These are phyloP conservation scores for Lathronympha strigana DNA, from an alignment of 2,888 invertebrate genomes.

Conservation along the genomic window DNA sequence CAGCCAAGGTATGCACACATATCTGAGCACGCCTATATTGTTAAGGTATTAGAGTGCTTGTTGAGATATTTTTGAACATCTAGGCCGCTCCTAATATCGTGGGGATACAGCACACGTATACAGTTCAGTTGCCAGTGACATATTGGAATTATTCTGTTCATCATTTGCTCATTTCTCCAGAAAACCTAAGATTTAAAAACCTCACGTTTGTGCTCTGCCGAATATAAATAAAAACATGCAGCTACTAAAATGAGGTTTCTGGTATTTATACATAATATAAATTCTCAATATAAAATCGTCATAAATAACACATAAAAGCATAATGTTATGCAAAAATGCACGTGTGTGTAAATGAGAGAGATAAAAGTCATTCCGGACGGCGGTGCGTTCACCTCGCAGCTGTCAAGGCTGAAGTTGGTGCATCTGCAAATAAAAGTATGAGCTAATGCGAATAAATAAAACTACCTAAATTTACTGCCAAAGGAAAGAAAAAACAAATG, in stretches of 20 bases:
- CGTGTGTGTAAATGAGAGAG: slow-evolving; percentile 10
- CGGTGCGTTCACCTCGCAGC: slow-evolving; percentile 23
- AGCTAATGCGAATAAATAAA: background rate
- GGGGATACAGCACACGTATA: too few relatives aligned
- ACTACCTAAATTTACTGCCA: too few relatives aligned
- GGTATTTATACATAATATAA: background rate
- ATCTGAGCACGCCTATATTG: too few relatives aligned
- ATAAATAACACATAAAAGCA: background rate
- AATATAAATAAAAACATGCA: background rate
- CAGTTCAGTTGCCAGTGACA: too few relatives aligned
- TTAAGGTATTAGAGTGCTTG: too few relatives aligned
- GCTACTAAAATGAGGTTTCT: background rate
- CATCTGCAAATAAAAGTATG: background rate
- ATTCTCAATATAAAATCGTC: background rate
- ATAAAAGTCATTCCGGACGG: slow-evolving; percentile 31
- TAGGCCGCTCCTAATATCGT: too few relatives aligned
- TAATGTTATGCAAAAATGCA: slow-evolving; percentile 13
- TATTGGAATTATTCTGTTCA: too few relatives aligned
- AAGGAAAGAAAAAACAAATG: background rate
- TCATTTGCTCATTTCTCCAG: too few relatives aligned
- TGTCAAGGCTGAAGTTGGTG: slow-evolving; percentile 25
- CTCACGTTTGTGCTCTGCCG: too few relatives aligned
- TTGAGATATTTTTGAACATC: too few relatives aligned
- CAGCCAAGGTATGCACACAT: too few relatives aligned
- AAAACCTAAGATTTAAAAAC: too few relatives aligned